Evolutionary conservation across 1,140 invertebrate genomes (phyloP).

Genomic region (Listronotus oregonensis): DNA sequence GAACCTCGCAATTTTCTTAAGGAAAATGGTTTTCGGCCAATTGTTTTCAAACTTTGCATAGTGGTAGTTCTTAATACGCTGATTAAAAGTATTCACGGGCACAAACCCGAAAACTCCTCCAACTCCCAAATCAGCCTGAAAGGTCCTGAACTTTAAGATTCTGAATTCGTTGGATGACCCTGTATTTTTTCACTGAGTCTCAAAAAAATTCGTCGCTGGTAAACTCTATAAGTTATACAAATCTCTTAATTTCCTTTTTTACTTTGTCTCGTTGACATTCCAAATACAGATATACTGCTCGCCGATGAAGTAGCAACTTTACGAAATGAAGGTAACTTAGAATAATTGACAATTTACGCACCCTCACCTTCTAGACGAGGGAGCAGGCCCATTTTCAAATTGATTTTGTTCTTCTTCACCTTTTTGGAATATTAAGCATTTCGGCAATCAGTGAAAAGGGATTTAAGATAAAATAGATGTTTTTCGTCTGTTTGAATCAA

Average conservation of each 20-base stretch:
- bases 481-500: too few relatives aligned
- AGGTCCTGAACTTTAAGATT: too few relatives aligned
- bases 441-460: constrained; percentile 28
- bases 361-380: constrained; percentile 16
- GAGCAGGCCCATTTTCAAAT: constrained; percentile 25
- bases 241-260: constrained; percentile 22
- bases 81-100: too few relatives aligned
- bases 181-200: too few relatives aligned
- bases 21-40: too few relatives aligned
- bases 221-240: neutral
- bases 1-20: too few relatives aligned
- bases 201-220: too few relatives aligned
- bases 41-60: too few relatives aligned
- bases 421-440: constrained; percentile 36
- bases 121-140: too few relatives aligned
- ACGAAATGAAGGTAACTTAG: constrained; percentile 23
- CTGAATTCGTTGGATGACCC: too few relatives aligned
- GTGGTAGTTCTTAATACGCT: too few relatives aligned
- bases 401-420: constrained; percentile 37
- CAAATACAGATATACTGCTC: constrained; percentile 31
- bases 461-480: constrained; percentile 9
- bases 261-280: constrained; percentile 17
- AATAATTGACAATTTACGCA: constrained; percentile 31
- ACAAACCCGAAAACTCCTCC: too few relatives aligned
- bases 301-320: constrained; percentile 9